A percentile compares a stretch with the other conserved stretches of the same genome.
Evolutionary conservation across 2,113 vertebrate species (phyloP).

Genomic region (Clarias batrachus): DNA sequence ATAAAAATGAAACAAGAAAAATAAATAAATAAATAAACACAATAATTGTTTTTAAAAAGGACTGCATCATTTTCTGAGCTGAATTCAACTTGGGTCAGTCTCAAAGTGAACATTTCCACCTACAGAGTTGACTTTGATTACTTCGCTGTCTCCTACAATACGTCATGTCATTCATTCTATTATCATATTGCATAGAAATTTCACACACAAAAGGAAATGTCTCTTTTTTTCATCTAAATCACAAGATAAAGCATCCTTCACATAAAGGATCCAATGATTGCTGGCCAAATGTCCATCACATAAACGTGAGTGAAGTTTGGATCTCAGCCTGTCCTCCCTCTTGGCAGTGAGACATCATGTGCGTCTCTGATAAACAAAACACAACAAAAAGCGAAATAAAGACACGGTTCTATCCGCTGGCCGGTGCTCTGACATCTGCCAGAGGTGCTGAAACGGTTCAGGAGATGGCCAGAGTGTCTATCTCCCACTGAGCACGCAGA

Average conservation of each 20-base stretch:
- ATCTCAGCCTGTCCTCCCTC: constrained; percentile 34
- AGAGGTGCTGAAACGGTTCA: constrained; percentile 69
- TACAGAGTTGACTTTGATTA: not conserved
- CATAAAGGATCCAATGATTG: constrained; percentile 17
- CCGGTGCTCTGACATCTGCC: constrained; percentile 74
- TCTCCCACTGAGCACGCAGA: constrained; percentile 48
- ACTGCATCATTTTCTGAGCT: not conserved
- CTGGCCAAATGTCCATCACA: constrained; percentile 40
- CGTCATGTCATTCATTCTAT: not conserved
- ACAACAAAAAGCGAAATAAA: constrained; percentile 37
- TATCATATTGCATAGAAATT: constrained; percentile 1
- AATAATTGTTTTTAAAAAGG: not conserved
- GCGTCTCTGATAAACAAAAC: constrained; percentile 71
- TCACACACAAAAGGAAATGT: not conserved
- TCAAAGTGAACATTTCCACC: not conserved
- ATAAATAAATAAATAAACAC: not conserved
- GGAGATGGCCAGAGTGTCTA: constrained; percentile 74
- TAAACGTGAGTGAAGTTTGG: constrained; percentile 32
- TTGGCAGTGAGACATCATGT: constrained; percentile 75
- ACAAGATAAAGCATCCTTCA: constrained; percentile 32
- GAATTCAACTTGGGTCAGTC: not conserved
- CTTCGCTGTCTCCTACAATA: not conserved
- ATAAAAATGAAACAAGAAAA: not conserved
- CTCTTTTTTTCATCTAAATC: constrained; percentile 18
- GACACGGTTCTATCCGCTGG: constrained; percentile 70